Evolutionary conservation across 2,113 vertebrate genomes (phyloP), one percentile per base, ranked within the genome.

Genomic region (Miniopterus natalensis): DNA sequence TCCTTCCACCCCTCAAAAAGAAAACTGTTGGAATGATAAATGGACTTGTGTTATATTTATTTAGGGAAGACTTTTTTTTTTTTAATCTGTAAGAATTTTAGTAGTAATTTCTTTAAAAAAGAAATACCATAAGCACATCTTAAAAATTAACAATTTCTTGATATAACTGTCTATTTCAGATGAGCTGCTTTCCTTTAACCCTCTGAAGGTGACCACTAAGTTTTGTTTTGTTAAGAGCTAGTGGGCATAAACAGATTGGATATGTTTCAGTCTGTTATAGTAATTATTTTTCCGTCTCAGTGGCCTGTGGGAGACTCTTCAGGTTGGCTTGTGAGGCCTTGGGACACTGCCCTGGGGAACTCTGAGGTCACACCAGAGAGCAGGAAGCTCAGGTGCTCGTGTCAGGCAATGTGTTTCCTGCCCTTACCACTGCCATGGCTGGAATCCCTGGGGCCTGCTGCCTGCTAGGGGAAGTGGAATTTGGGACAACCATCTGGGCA

Each of bases 101-200:
- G 15, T 86, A 73, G 29, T 63, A 75, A 36, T 88, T 88, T 80
- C n/a, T 70, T 85, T 49, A 42, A 78, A 85, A 81, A 71, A 40
- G 53, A 78, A 92, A 61, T 66, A 68, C 5, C 8, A 84, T 21
- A 47, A 84, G 86, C 27, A 66, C 17, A 95, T 55, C n/a, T 80
- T 90, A 73, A 94, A 96, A 79, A 83, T 90, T 12, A 86, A 80
- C 27, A 61, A 51, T 55, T 90, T 96, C 13, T 68, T 86, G n/a
- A 55, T 80, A 61, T 45, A 29, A 73, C 29, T 75, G 31, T 65
- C 63, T 95, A 45, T 75, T 78, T 85, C 40, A 42, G 20, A 42
- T 29, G 21, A 81, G 1, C 36, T 55, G 40, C 29, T 80, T 79
- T 85, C n/a, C 23, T 71, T 45, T 40, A 78, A 66, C 36, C n/a